Conservation (phyloP, 2,797 vertebrate genomes). For the Chromis chromis region DNA sequence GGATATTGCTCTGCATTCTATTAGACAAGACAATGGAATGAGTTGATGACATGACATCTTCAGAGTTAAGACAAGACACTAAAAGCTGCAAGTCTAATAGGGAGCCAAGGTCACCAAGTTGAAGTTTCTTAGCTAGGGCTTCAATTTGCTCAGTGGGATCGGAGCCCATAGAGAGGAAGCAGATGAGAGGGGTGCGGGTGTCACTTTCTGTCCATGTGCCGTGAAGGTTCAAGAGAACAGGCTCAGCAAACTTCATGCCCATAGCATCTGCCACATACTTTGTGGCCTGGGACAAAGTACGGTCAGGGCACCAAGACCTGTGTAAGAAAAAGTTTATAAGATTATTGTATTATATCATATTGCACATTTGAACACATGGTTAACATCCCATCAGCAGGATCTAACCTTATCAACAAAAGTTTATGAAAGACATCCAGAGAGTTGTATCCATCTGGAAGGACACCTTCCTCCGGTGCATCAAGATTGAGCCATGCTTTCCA, state of each 20-base stretch:
- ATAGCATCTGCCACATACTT: slow-evolving; percentile 87
- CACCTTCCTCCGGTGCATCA: slow-evolving; percentile 86
- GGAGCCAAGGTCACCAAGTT: slow-evolving; percentile 81
- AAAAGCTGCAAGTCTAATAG: not conserved
- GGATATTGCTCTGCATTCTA: slow-evolving; percentile 82
- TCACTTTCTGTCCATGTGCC: slow-evolving; percentile 89
- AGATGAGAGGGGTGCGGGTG: slow-evolving; percentile 85
- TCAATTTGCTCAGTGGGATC: slow-evolving; percentile 89
- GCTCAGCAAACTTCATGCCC: slow-evolving; percentile 85
- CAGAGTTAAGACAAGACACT: not conserved
- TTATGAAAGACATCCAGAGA: slow-evolving; percentile 86
- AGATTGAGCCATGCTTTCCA: slow-evolving; percentile 89
- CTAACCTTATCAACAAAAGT: slow-evolving; percentile 88
- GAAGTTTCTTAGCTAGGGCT: slow-evolving; percentile 85
- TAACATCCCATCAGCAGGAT: not conserved
- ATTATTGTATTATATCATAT: slow-evolving; percentile 1
- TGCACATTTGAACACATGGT: slow-evolving; percentile 19
- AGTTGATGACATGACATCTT: not conserved
- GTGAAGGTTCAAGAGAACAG: slow-evolving; percentile 87
- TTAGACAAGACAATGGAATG: slow-evolving; percentile 9
- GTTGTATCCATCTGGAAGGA: slow-evolving; percentile 86
- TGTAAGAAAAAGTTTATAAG: not conserved
- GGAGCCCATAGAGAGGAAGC: slow-evolving; percentile 90
- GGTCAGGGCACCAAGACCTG: slow-evolving; percentile 90
- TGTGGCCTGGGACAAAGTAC: slow-evolving; percentile 87